Evolutionary conservation across 2,113 vertebrate species (phyloP), one percentile per base, ranked within the genome.

Genomic region (Apistogramma diplotaenia): DNA sequence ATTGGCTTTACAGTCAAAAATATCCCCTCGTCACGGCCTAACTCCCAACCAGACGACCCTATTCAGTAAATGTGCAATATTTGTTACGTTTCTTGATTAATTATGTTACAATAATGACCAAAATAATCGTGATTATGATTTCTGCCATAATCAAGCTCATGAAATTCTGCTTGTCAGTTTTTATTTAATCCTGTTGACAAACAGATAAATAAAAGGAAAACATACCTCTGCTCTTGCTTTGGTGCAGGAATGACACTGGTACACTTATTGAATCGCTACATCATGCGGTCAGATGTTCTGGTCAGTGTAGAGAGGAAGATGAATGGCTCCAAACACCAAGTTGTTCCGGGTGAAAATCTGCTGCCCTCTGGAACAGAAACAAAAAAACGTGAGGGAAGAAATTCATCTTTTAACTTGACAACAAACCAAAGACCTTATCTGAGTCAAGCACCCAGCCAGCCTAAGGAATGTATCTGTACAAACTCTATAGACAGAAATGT

Each of bases 331-430:
- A 59, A 62, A 86, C 72, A 59, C 2, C 23, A 43, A 81, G 74
- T 76, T 84, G 25, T 71, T 78, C 46, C 19, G 9, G 33, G 21
- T 5, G 18, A 18, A 54, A 72, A 67, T 57, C 61, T 23, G 29
- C 78, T 84, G 59, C 58, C 76, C 21, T 71, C n/a, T 71, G 58
- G 40, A 79, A 77, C 49, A 89, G 73, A 83, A 70, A 81, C 53
- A 33, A 8, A 1, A 33, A 33, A 33, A 56, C 83, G 70, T 76
- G 56, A 83, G 83, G 76, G 59, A 72, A 61, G 59, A 67, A 81
- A 56, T 62, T 27, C 43, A 84, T 81, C 83, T 73, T 84, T 87
- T 59, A 88, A 65, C n/a, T 40, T 62, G 62, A 78, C 65, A 73
- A 60, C 40, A 59, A 74, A 82, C 8, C 21, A 37, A 83, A 88